Evolutionary conservation across 2,113 vertebrate genomes (phyloP).

Genomic region (Ursus arctos): DNA sequence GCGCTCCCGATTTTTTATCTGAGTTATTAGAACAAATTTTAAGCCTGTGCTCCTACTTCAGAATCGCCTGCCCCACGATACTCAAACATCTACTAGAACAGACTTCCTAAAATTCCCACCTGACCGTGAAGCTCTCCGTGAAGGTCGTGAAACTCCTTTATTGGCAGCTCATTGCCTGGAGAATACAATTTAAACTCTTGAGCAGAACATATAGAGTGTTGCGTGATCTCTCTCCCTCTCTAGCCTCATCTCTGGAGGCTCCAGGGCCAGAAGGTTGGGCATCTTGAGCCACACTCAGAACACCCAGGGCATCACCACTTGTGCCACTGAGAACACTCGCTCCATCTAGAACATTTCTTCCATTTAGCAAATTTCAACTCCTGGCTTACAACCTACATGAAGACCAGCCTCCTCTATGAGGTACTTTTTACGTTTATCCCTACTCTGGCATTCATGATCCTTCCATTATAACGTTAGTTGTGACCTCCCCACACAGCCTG

Average conservation of each 20-base stretch:
- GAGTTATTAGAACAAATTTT: not conserved
- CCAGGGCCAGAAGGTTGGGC: not conserved
- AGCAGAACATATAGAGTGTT: rapidly evolving
- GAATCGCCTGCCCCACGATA: not conserved
- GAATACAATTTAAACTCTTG: not conserved
- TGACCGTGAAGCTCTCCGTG: not conserved
- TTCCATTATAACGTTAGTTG: not conserved
- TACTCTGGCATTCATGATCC: not conserved
- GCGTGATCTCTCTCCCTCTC: not conserved
- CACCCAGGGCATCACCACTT: rapidly evolving
- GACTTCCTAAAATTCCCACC: not conserved
- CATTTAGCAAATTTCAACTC: not conserved
- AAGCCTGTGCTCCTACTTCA: not conserved
- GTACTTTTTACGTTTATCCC: not conserved
- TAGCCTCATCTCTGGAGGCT: not conserved
- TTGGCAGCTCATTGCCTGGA: not conserved
- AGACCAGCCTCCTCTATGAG: not conserved
- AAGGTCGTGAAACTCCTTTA: not conserved
- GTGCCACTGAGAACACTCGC: not conserved
- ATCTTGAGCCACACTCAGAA: not conserved
- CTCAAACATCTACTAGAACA: too few species aligned
- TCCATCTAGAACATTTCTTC: not conserved
- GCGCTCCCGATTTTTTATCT: not conserved
- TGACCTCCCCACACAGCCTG: rapidly evolving
- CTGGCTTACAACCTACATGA: not conserved